Base-by-base conservation (phyloP, 2,113 vertebrate species). In the Salvelinus namaycush region DNA sequence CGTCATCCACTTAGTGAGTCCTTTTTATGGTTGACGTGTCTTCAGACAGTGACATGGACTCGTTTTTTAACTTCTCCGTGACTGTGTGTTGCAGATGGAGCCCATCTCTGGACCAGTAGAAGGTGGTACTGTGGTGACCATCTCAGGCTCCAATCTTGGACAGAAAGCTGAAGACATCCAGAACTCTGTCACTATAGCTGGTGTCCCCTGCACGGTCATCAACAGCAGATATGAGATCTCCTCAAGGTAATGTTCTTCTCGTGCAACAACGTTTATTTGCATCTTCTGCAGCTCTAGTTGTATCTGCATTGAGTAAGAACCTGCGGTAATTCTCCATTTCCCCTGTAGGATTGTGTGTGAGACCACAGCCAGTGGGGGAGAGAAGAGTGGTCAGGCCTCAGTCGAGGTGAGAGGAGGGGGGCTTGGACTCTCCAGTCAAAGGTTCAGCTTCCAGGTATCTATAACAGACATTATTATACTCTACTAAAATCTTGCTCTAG, bases 111-210 rank as follows among this genome's bases (percentile, higher is more conserved):
- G 97, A 59, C 96, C 96, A 11, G 78, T 96, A 18, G 97, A 99
- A 27, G 97, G 97, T 7, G 96, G 96, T 26, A 99, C 97, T 39
- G 92, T 94, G 3, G 89, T 99, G 85, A 99, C 97, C 75, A 96
- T 99, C 89, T 94, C 93, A 49, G 97, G 97, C 76, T 99, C 97
- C 54, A 98, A 99, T 92, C 95, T 99, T 62, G 97, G 97, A 73
- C 97, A 97, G 86, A 95, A 95, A 59, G 94, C 96, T 12, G 94
- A 95, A 88, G 97, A 98, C 74, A 95, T 99, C 86, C 92, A 95
- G 89, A 90, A 93, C 92, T 96, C 92, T 0, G 96, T 99, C 80
- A 92, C 81, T 6, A 94, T 99, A 57, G 97, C 96, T 2, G 96
- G 95, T 64, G 93, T 97, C 73, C 93, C 93, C 57, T 99, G 97